Evolutionary conservation across 2,888 invertebrate genomes (phyloP).

Genomic region (Marasmarcha lunaedactyla): DNA sequence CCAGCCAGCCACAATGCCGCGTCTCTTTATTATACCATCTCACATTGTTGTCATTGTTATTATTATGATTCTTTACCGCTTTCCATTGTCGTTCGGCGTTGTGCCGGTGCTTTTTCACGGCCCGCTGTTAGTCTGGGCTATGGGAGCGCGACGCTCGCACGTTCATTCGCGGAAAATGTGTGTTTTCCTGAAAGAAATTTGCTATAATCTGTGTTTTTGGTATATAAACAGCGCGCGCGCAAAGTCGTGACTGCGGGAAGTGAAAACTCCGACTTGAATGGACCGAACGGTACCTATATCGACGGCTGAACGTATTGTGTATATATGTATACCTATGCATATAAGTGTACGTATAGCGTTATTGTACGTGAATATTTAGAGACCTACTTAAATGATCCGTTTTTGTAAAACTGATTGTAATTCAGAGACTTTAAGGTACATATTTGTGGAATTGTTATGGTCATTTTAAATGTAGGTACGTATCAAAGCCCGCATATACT

Average conservation of each 20-base stretch:
- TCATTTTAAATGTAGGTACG: no score
- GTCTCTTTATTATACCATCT: constrained; percentile 71
- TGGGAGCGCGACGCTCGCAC: constrained; percentile 68
- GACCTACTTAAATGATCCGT: no score
- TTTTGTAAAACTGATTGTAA: no score
- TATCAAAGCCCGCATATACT: no score
- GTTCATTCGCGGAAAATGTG: constrained; percentile 62
- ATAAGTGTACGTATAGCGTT: not conserved
- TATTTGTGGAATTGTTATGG: no score
- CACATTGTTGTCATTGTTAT: constrained; percentile 72
- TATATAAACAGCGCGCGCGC: constrained; percentile 34
- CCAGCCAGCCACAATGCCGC: constrained; percentile 67
- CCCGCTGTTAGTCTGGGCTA: constrained; percentile 68
- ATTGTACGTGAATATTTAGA: no score
- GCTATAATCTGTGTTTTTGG: no score
- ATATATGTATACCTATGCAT: constrained; percentile 9
- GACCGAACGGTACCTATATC: constrained; percentile 9
- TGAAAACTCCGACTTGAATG: no score
- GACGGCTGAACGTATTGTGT: constrained; percentile 9
- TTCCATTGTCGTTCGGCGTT: constrained; percentile 70
- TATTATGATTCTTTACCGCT: constrained; percentile 72
- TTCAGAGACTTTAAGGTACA: no score
- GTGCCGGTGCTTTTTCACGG: constrained; percentile 70
- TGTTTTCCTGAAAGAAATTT: constrained; percentile 58
- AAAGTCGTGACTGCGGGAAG: constrained; percentile 18